A percentile compares a stretch with the other conserved stretches of the same genome.
phyloP scores from a whole-genome alignment of 2,888 invertebrate genomes.

The Cataglyphis livida region DNA sequence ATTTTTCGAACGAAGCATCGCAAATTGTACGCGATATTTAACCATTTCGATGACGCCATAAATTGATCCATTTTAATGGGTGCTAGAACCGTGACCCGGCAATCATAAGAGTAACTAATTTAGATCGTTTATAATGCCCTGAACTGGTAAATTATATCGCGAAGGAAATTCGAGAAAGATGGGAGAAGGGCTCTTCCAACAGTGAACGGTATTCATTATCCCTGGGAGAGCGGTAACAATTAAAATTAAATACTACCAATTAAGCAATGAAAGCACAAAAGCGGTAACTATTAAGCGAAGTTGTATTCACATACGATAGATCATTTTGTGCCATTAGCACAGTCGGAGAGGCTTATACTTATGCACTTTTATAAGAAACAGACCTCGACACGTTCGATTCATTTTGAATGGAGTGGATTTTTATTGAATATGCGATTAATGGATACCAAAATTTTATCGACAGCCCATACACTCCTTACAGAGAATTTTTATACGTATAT shows the following conservation, averaged over 20 bases:
- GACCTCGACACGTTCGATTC: constrained; percentile 59
- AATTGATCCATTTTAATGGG: constrained; percentile 16
- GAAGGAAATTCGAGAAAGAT: neutral
- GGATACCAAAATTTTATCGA: neutral
- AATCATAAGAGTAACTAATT: constrained; percentile 54
- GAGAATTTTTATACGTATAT: neutral
- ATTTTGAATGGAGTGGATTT: constrained; percentile 59
- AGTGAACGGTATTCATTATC: constrained; percentile 30
- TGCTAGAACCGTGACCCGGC: neutral
- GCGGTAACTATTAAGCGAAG: constrained; percentile 10
- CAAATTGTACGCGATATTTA: constrained; percentile 16
- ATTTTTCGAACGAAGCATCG: neutral
- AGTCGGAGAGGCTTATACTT: neutral
- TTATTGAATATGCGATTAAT: constrained; percentile 59
- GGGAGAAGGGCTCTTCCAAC: neutral
- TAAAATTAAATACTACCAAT: constrained; percentile 43
- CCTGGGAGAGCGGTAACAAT: constrained; percentile 35
- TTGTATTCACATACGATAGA: neutral
- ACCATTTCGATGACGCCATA: constrained; percentile 11
- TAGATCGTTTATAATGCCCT: constrained; percentile 20
- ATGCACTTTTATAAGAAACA: constrained; percentile 67
- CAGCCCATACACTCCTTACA: neutral
- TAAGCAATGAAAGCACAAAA: constrained; percentile 42
- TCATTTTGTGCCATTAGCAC: neutral
- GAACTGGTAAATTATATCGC: neutral